phyloP scores from a whole-genome alignment of 2,888 invertebrate species.

The Lasioglossum vierecki region DNA sequence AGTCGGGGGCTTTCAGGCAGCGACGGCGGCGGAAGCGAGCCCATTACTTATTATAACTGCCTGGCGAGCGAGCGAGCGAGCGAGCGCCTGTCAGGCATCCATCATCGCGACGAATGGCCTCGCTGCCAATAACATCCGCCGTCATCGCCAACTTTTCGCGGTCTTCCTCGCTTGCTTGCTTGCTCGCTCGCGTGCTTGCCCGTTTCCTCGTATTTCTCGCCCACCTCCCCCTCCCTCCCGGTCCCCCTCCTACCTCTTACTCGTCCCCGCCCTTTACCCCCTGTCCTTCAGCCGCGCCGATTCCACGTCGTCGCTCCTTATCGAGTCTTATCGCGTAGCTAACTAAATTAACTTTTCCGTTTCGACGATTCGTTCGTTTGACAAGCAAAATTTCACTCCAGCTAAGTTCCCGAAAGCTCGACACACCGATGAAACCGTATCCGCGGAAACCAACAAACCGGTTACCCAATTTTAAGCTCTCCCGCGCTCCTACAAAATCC shows the following conservation, averaged over 20 bases:
- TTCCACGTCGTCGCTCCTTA: slow-evolving; percentile 17
- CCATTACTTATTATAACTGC: slow-evolving; percentile 84
- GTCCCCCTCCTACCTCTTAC: not conserved
- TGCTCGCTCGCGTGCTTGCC: slow-evolving; percentile 43
- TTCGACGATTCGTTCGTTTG: not conserved
- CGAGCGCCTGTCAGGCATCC: slow-evolving; percentile 83
- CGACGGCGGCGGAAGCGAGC: slow-evolving; percentile 83
- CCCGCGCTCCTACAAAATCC: not conserved
- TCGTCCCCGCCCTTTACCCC: not conserved
- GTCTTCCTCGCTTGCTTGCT: slow-evolving; percentile 71
- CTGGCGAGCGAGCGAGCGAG: slow-evolving; percentile 79
- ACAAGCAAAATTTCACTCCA: not conserved
- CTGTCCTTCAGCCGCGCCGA: not conserved
- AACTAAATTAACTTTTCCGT: slow-evolving; percentile 38
- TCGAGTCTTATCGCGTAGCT: slow-evolving; percentile 15
- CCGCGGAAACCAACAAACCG: not conserved
- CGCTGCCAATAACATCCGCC: slow-evolving; percentile 84
- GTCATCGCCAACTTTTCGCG: slow-evolving; percentile 83
- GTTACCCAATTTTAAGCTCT: not conserved
- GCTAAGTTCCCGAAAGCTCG: not conserved
- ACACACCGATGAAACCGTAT: not conserved
- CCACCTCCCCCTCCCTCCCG: not conserved
- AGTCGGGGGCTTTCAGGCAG: slow-evolving; percentile 78
- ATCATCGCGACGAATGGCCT: slow-evolving; percentile 84
- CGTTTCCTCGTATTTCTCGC: slow-evolving; percentile 27